Evolutionary conservation across 2,113 vertebrate species (phyloP).

Genomic region (Mystacornis crossleyi): DNA sequence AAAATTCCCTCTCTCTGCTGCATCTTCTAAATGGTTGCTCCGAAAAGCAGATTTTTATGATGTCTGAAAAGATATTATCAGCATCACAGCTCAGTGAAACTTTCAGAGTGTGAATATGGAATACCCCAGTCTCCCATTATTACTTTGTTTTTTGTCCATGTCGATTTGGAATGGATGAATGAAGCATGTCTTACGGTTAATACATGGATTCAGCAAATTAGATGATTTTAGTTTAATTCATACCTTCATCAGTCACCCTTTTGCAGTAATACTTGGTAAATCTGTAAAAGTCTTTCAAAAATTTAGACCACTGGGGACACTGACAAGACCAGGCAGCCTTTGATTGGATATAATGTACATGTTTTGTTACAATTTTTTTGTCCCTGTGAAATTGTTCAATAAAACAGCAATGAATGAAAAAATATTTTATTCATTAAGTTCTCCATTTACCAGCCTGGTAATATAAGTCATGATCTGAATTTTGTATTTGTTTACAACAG

Average conservation of each 20-base stretch:
- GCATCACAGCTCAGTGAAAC: background rate
- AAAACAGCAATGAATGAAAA: background rate
- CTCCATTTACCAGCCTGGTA: background rate
- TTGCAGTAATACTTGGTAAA: background rate
- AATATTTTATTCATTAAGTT: background rate
- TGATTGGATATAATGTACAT: background rate
- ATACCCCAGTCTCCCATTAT: background rate
- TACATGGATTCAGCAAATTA: background rate
- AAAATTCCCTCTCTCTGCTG: background rate
- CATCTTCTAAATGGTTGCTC: background rate
- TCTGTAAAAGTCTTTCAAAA: background rate
- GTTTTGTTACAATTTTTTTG: background rate
- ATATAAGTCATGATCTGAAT: background rate
- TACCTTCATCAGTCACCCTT: background rate
- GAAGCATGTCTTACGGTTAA: background rate
- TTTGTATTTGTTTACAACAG: background rate
- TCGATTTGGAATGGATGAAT: background rate
- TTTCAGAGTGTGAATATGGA: background rate
- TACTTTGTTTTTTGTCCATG: background rate
- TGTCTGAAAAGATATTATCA: background rate
- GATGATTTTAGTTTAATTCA: background rate
- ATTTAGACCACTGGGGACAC: background rate
- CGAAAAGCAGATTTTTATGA: background rate
- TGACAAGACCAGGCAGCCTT: background rate
- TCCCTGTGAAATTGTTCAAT: background rate